These are phyloP conservation scores for Ichneumoninae sp. DNA, from an alignment of 2,888 invertebrate genomes.

Conservation along the genomic window DNA sequence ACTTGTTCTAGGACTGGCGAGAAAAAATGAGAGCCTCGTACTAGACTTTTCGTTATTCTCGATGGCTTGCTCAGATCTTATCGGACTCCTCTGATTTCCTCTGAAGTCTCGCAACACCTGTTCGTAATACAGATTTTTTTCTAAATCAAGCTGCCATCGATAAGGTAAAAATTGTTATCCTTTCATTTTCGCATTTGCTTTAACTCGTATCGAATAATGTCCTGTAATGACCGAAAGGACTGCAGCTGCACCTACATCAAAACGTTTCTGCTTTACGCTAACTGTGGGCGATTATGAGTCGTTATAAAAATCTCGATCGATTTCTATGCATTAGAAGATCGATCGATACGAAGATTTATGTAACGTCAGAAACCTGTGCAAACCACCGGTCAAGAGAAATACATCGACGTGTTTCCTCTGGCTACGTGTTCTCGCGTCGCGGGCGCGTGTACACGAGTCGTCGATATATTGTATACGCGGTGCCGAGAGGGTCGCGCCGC, in stretches of 20 bases:
- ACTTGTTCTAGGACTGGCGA: not conserved
- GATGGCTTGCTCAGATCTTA: not conserved
- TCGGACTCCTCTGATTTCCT: no score
- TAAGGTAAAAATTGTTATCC: no score
- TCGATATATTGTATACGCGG: slow-evolving; percentile 46
- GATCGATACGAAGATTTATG: slow-evolving; percentile 65
- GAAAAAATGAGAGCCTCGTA: not conserved
- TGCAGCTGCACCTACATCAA: slow-evolving; percentile 19
- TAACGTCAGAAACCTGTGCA: slow-evolving; percentile 62
- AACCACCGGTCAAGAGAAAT: slow-evolving; percentile 48
- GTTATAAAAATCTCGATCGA: slow-evolving; percentile 36
- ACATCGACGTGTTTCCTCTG: slow-evolving; percentile 49
- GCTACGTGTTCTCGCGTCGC: slow-evolving; percentile 55
- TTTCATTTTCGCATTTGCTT: not conserved
- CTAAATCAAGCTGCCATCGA: no score
- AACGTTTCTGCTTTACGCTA: slow-evolving; percentile 2
- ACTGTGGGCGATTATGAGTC: slow-evolving; percentile 12
- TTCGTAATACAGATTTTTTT: no score
- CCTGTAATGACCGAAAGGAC: not conserved
- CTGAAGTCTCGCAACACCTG: no score
- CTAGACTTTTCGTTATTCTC: not conserved
- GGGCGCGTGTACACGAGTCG: slow-evolving; percentile 55
- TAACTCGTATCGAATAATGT: not conserved
- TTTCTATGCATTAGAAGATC: slow-evolving; percentile 35
- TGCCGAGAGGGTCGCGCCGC: slow-evolving; percentile 30